Evolutionary conservation across 2,797 vertebrate species (phyloP), one percentile per base, ranked within the genome.

Genomic region (Choloepus didactylus): DNA sequence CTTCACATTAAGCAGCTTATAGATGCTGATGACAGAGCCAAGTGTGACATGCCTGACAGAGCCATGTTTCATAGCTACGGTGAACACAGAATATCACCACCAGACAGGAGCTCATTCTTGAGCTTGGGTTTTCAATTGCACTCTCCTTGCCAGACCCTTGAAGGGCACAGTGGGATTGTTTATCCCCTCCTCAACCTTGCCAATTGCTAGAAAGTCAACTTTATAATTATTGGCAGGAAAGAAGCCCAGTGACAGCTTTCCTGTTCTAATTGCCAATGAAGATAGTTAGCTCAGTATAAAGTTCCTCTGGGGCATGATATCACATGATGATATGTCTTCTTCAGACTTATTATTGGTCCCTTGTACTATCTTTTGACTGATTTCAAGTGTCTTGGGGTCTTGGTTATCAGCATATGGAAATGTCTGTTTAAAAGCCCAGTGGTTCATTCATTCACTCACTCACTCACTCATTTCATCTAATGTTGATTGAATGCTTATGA

Each of bases 91-190:
- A 21, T 35, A 2, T 70, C 44, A 14, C 75, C n/a, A 31, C 44
- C 51, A 69, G 27, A 54, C 5, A 60, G 80, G 0, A 11, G 27
- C 38, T 91, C 72, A 77, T 87, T 56, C 49, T 64, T 29, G 54
- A 92, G 69, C 23, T n/a, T 49, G 9, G 49, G 21, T 76, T 82
- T 66, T 79, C 31, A 70, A 54, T 19, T 21, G 14, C 14, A 2
- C 23, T 70, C 44, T 83, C 70, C 75, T 41, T 84, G 77, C 54
- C 72, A 93, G 27, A 38, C 4, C 87, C 62, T 31, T 91, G 69
- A 94, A 95, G 95, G 51, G 90, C 92, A 87, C 9, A 41, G 27
- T 77, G 59, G 75, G 23, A 44, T 77, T 67, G 16, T 70, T 67
- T 56, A 66, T 79, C 9, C 29, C 88, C 41, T 75, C 92, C 59